Evolutionary conservation across 2,888 invertebrate genomes (phyloP).

Genomic region (Kuschelorhynchus macadamiae): DNA sequence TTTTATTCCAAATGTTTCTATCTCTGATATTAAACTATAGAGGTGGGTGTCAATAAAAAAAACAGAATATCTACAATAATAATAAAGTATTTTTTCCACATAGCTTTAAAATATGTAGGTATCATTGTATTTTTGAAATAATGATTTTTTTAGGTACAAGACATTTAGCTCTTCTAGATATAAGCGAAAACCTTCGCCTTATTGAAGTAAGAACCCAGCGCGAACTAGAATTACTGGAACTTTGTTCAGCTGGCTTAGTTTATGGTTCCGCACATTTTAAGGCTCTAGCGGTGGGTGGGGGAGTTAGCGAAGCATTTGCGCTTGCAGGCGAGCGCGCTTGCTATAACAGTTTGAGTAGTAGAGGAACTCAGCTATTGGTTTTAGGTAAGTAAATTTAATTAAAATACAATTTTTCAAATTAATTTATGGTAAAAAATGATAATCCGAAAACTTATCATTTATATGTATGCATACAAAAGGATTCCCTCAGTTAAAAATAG

Average conservation of each 20-base stretch:
- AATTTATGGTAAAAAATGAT: no score
- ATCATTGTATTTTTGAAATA: no score
- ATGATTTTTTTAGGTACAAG: slow-evolving; percentile 77
- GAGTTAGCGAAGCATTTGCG: slow-evolving; percentile 86
- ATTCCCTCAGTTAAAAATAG: no score
- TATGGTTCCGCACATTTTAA: slow-evolving; percentile 91
- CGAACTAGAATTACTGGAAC: slow-evolving; percentile 86
- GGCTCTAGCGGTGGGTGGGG: slow-evolving; percentile 95
- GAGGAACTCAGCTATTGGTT: slow-evolving; percentile 78
- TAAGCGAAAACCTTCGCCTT: slow-evolving; percentile 87
- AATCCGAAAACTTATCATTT: no score
- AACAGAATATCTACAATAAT: no score
- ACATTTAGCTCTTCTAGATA: slow-evolving; percentile 88
- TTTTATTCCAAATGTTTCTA: no score
- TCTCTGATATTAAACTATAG: no score
- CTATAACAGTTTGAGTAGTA: slow-evolving; percentile 80
- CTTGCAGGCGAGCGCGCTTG: slow-evolving; percentile 81
- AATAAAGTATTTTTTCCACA: no score
- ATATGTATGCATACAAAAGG: no score
- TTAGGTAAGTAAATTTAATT: slow-evolving; percentile 70
- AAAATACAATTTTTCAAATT: no score
- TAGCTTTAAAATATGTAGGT: no score
- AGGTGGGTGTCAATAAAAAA: no score
- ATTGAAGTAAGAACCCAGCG: slow-evolving; percentile 91
- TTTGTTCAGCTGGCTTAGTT: slow-evolving; percentile 85